Evolutionary conservation across 2,113 vertebrate genomes (phyloP), one percentile per base, ranked within the genome.

Genomic region (Pipra filicauda): DNA sequence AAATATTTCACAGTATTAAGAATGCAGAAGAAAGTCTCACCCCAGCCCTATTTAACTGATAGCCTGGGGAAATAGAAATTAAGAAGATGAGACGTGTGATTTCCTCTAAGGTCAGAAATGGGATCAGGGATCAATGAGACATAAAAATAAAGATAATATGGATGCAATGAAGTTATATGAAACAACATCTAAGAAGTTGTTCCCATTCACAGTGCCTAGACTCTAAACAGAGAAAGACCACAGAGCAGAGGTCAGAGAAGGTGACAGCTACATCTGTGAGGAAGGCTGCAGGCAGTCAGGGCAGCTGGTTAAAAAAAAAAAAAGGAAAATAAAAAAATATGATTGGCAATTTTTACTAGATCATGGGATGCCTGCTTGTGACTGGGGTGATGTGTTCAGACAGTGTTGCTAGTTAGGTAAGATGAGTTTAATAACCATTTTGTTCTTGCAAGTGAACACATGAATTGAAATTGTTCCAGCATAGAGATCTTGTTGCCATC

Each of bases 281-380:
- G 88, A 77, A 83, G 78, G 61, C 88, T 90, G 79, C 48, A 96
- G 67, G 72, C 72, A 78, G 23, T 76, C 48, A 84, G 76, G 41
- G 69, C 72, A 93, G 85, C 88, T 92, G 67, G 23, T 83, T 80
- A 66, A 9, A 8, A 70, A 92, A 90, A 85, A 65, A 27, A 92
- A 90, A 86, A 61, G 15, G n/a, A 65, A 83, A 85, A 58, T 15
- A 35, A 55, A 85, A 76, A 88, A 92, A 72, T 39, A 20, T 21
- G 59, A 77, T 48, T 80, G 82, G 90, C 52, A 92, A 19, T 91
- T 89, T 94, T 94, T 71, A 57, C 65, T 67, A 71, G 64, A 88
- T 96, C 91, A 87, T 93, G 88, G 33, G 89, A 84, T 93, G 90
- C 46, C 49, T 89, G 73, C 62, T 92, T 94, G 80, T 95, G 73